Evolutionary conservation across 2,113 vertebrate genomes (phyloP), one percentile per base, ranked within the genome.

Genomic region (Bujurquina vittata): DNA sequence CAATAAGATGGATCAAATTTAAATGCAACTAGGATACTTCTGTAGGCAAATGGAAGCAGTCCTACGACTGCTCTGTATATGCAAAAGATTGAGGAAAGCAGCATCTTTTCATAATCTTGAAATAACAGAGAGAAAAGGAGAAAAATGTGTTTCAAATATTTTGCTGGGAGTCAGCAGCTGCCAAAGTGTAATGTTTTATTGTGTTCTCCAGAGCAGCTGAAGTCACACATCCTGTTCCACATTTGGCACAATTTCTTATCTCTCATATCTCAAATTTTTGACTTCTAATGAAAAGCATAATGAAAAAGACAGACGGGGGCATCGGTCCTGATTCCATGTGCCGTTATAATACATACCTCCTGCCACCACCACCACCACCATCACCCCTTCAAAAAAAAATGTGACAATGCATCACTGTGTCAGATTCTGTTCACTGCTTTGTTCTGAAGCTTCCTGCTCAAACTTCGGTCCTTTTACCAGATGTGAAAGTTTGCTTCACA

Each of bases 371-470:
- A 2, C 6, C 22, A 26, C 26, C 26, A 26, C 26, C 26, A 26
- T 3, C 26, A 26, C 17, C 49, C 61, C 20, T 15, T 8, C 8
- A 35, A 35, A 35, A 35, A 26, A 35, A 17, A 46, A 80, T 54
- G 55, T 49, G 61, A 90, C 84, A 83, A 65, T 73, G 77, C 40
- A 31, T 89, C 80, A 86, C 79, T 89, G 90, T 89, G 87, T 86
- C 69, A 79, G 62, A 1, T 26, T 84, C 76, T 83, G 89, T 83
- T 83, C 29, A 10, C 74, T 23, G 80, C 86, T 91, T 91, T 92
- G 88, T 91, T 78, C 60, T 55, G 26, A 83, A 67, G 65, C 88
- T 94, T 95, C 94, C 94, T 93, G 93, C 89, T 84, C 76, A 43
- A 90, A 88, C 63, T 29, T 54, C 63, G 88, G 77, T 84, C 79